Evolutionary conservation across 2,888 invertebrate genomes (phyloP).

Genomic region (Scelioninae gen. 2): DNA sequence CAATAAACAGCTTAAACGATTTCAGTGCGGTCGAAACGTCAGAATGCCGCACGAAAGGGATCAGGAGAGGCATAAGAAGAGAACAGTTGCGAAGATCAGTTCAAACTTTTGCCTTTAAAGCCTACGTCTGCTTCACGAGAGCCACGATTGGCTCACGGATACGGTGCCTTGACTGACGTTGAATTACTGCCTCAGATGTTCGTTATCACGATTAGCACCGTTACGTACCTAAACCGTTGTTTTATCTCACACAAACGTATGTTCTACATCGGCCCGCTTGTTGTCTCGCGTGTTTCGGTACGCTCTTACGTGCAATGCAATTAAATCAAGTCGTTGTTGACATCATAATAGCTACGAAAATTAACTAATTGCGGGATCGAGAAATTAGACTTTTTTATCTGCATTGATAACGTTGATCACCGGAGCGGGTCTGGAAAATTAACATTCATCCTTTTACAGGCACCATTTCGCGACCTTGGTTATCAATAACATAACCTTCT

Average conservation of each 20-base stretch:
- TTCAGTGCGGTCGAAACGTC: background rate
- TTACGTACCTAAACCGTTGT: constrained; percentile 59
- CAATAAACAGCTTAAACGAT: no score
- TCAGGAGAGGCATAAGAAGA: constrained; percentile 42
- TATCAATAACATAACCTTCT: no score
- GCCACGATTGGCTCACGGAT: constrained; percentile 61
- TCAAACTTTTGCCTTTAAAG: constrained; percentile 61
- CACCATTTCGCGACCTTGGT: no score
- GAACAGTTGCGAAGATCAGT: constrained; percentile 48
- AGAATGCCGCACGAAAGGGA: constrained; percentile 4
- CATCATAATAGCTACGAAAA: constrained; percentile 59
- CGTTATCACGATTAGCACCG: constrained; percentile 65
- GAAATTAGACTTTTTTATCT: constrained; percentile 55
- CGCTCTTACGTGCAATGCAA: constrained; percentile 55
- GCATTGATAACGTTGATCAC: constrained; percentile 38
- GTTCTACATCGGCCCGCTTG: constrained; percentile 58
- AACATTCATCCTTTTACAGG: no score
- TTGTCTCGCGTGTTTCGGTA: constrained; percentile 59
- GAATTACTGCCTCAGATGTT: constrained; percentile 65
- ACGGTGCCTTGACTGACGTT: constrained; percentile 63
- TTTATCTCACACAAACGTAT: constrained; percentile 60
- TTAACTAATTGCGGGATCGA: constrained; percentile 56
- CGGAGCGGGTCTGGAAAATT: no score
- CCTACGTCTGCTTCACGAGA: constrained; percentile 60
- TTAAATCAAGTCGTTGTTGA: constrained; percentile 60